Conservation (phyloP, 2,113 vertebrate genomes). For the Argyrosomus japonicus region DNA sequence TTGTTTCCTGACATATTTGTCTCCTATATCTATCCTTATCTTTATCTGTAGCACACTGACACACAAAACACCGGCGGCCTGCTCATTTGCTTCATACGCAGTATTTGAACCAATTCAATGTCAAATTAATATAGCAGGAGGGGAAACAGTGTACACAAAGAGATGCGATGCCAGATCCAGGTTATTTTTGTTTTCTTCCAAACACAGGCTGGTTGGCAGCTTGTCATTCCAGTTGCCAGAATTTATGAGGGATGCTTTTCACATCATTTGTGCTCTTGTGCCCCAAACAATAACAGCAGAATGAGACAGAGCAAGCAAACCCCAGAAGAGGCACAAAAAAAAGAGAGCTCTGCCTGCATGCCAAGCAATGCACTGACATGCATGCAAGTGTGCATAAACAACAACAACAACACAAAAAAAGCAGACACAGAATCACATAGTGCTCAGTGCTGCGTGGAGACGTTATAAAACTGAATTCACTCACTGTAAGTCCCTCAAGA, state of each 20-base stretch:
- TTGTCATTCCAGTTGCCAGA: constrained; percentile 48
- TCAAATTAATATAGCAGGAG: constrained; percentile 17
- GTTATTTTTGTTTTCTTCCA: constrained; percentile 57
- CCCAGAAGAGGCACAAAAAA: constrained; percentile 24
- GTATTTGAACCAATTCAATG: constrained; percentile 12
- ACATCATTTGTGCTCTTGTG: constrained; percentile 49
- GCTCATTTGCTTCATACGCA: neutral
- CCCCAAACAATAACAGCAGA: constrained; percentile 70
- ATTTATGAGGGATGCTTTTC: constrained; percentile 54
- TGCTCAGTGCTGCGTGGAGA: neutral
- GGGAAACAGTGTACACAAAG: neutral
- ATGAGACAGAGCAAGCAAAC: constrained; percentile 39
- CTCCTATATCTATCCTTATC: neutral
- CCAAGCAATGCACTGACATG: constrained; percentile 32
- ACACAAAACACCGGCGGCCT: neutral
- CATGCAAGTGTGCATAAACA: constrained; percentile 19
- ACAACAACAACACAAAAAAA: neutral
- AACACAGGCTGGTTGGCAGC: constrained; percentile 41
- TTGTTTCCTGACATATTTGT: constrained; percentile 69
- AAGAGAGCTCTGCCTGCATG: constrained; percentile 29
- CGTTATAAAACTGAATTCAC: neutral
- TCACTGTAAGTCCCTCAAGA: constrained; percentile 35
- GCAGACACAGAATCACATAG: neutral
- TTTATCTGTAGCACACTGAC: neutral
- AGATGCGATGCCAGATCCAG: constrained; percentile 20